Evolutionary conservation across 2,113 vertebrate genomes (phyloP).

Genomic region (Leptobrachium leishanense): DNA sequence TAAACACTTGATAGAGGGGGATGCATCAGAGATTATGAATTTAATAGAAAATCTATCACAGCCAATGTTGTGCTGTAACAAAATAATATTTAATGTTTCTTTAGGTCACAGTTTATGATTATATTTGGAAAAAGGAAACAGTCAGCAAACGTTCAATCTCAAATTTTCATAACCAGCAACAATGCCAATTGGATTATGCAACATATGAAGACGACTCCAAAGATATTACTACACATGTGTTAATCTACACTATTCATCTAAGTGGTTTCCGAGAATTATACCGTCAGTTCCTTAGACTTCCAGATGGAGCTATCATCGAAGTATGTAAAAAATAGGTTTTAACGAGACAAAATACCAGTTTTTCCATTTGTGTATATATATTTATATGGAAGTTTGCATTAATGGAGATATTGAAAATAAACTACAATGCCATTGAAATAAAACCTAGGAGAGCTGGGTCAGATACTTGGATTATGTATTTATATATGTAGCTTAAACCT

Average conservation of each 20-base stretch:
- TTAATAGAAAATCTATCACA: no score
- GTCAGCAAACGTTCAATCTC: constrained; percentile 53
- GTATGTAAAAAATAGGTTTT: constrained; percentile 61
- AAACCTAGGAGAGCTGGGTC: no score
- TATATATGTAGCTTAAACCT: no score
- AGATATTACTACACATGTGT: constrained; percentile 71
- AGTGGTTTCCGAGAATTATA: constrained; percentile 75
- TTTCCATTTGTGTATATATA: no score
- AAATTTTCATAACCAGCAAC: constrained; percentile 57
- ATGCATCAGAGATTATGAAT: no score
- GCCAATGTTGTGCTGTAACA: not conserved
- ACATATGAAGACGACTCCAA: constrained; percentile 36
- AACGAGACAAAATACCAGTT: no score
- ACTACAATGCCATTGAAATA: no score
- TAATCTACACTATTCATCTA: constrained; percentile 77
- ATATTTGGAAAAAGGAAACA: constrained; percentile 76
- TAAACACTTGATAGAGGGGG: no score
- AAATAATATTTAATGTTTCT: constrained; percentile 37
- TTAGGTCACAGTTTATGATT: constrained; percentile 90
- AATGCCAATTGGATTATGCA: constrained; percentile 16
- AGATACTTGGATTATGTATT: no score
- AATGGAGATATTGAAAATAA: no score
- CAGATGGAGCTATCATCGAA: constrained; percentile 84
- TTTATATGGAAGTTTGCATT: no score
- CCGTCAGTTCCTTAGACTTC: constrained; percentile 83